Conservation (phyloP, 2,113 vertebrate species). For the Noturus placidus region DNA sequence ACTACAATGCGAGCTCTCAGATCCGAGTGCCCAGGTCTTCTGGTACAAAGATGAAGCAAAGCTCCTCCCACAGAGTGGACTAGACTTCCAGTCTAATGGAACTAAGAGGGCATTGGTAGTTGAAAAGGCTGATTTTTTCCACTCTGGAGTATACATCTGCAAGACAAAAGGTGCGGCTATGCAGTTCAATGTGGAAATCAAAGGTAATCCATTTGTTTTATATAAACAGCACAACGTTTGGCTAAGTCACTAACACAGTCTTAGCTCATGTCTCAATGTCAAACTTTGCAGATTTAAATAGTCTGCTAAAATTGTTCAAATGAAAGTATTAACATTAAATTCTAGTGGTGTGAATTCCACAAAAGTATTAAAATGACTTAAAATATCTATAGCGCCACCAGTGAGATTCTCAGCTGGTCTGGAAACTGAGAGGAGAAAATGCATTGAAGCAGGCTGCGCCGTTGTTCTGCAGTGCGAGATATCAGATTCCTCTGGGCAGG, state of each 20-base stretch:
- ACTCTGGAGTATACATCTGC: conserved; percentile 77
- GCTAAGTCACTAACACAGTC: conserved; percentile 56
- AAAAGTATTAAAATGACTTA: conserved; percentile 48
- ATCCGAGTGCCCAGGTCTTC: conserved; percentile 68
- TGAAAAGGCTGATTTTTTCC: conserved; percentile 68
- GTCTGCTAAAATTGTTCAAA: neutral
- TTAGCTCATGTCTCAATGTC: neutral
- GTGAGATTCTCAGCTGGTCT: conserved; percentile 74
- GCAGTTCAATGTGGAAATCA: conserved; percentile 74
- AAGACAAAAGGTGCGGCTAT: conserved; percentile 73
- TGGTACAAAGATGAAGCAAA: conserved; percentile 77
- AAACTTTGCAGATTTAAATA: neutral
- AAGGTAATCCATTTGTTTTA: conserved; percentile 71
- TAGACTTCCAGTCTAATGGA: conserved; percentile 66
- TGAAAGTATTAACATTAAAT: neutral
- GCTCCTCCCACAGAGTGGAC: conserved; percentile 65
- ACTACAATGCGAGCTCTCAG: conserved; percentile 75
- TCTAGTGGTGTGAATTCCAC: neutral
- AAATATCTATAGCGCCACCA: conserved; percentile 76
- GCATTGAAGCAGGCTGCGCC: conserved; percentile 65
- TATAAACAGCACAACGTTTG: conserved; percentile 34
- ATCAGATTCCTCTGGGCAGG: conserved; percentile 67
- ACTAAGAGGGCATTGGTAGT: conserved; percentile 63
- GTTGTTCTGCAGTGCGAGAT: conserved; percentile 72
- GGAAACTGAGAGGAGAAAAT: conserved; percentile 69